Base-by-base conservation (phyloP, 2,888 invertebrate genomes). In the Salpingus planirostris region DNA sequence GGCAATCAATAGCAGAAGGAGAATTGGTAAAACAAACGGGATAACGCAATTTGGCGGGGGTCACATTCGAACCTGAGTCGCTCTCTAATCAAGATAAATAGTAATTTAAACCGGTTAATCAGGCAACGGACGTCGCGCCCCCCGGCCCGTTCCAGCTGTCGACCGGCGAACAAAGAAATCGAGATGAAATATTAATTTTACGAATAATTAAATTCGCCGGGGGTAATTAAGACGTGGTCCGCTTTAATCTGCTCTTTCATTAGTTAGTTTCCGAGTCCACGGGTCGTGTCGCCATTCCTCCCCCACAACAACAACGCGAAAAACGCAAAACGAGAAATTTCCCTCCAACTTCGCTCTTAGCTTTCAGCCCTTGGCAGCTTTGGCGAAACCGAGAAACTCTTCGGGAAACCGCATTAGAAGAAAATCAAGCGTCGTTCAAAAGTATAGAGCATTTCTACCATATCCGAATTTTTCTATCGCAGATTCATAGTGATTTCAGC, bases 31-130 rank as follows among this genome's bases (percentile, higher is more conserved):
- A 38, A 40, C 38, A 40, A 40, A 40, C 26, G 38, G 29, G 32
- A 30, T 35, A 37, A 40, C 30, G 29, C 40, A 43, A 46, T 44
- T 44, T 37, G 29, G n/a, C 31, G 21, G 18, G 37, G 40, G 42
- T 40, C 40, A 36, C 40, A 46, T 35, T 23, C 22, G 34, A 33
- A 38, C 43, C 29, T 40, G 31, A 29, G 24, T 27, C n/a, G 18
- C 30, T 25, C 34, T 33, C 37, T 45, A 45, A 47, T 47, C 47
- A 44, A 43, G 47, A 47, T 43, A 44, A 47, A 47, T 39, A 45
- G 43, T 34, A 43, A 43, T 41, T 41, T 36, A 32, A 42, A 33
- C 32, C 38, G 28, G 42, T 42, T 43, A 44, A 44, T 47, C 42
- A 45, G 42, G 30, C 27, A 36, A 31, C 15, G 30, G 11, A 11